These are phyloP conservation scores for Acholoe squamosa DNA, from an alignment of 2,888 invertebrate genomes.

Conservation along the genomic window DNA sequence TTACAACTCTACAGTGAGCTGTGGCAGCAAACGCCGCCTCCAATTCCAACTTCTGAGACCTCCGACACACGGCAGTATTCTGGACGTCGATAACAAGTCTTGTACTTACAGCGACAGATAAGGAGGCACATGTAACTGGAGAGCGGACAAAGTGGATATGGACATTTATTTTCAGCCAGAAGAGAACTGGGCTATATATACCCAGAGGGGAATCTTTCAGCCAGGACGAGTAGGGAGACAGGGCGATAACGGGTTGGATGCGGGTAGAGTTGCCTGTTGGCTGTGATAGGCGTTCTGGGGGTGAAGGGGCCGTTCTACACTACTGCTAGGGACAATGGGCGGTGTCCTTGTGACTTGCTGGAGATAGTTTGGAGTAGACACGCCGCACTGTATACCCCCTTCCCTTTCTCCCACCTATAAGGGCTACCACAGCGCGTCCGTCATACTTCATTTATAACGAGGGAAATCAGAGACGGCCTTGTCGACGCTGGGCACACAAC, in stretches of 20 bases:
- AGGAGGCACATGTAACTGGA: not conserved
- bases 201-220: not conserved
- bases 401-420: not conserved
- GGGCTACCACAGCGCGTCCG: not conserved
- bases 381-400: not conserved
- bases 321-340: not conserved
- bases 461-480: not conserved
- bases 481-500: not conserved
- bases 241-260: not conserved
- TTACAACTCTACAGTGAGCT: not conserved
- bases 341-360: not conserved
- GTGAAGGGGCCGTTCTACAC: not conserved
- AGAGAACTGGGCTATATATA: not conserved
- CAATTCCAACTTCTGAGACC: too few species aligned
- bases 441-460: slow-evolving; percentile 32
- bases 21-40: not conserved
- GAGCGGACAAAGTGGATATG: not conserved
- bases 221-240: not conserved
- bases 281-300: slow-evolving; percentile 14
- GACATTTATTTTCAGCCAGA: too few species aligned
- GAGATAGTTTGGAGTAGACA: not conserved
- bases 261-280: not conserved
- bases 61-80: not conserved
- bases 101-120: not conserved
- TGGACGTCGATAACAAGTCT: not conserved